Evolutionary conservation across 2,797 vertebrate genomes (phyloP), one percentile per base, ranked within the genome.

Genomic region (Trachops cirrhosus): DNA sequence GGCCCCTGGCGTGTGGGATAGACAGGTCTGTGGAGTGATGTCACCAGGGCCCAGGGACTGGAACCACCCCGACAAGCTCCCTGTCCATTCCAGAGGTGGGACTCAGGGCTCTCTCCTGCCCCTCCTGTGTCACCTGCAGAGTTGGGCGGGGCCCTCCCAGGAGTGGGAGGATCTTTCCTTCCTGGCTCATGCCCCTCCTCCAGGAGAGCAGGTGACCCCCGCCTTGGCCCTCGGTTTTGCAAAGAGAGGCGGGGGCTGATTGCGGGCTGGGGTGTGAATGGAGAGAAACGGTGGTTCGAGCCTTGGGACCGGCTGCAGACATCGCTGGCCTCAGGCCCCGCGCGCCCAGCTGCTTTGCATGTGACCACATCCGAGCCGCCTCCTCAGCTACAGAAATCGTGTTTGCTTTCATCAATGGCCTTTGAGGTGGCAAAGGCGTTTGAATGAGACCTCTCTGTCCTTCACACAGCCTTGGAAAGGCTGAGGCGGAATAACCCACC

Each of bases 361-460:
- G 46, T 39, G 89, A 84, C 86, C 29, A 1, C 68, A 34, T 78
- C 41, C 52, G 21, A 26, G 37, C 32, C 1, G 0, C 86, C n/a
- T 3, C 37, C 62, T 29, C 0, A 0, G 85, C 90, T 48, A 59
- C 37, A 86, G 96, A 91, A 62, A 39, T 26, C 84, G 93, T 94
- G 94, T 89, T 75, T 46, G 67, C 86, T 11, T 48, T 67, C 26
- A 50, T 89, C 91, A 78, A 16, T 73, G 82, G 94, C 92, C 91
- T 93, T 26, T 88, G 86, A 96, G 92, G 92, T 57, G 82, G 82
- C 78, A 70, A 1, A 41, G 11, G 48, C 41, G 1, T 59, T 32
- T 93, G 93, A 96, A 82, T 89, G 93, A 41, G 70, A n/a, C 67
- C 39, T 37, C 68, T 89, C 95, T 96, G 83, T 84, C 94, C 94